Base-by-base conservation (phyloP, 1,140 invertebrate species). In the Neotoxoptera formosana region DNA sequence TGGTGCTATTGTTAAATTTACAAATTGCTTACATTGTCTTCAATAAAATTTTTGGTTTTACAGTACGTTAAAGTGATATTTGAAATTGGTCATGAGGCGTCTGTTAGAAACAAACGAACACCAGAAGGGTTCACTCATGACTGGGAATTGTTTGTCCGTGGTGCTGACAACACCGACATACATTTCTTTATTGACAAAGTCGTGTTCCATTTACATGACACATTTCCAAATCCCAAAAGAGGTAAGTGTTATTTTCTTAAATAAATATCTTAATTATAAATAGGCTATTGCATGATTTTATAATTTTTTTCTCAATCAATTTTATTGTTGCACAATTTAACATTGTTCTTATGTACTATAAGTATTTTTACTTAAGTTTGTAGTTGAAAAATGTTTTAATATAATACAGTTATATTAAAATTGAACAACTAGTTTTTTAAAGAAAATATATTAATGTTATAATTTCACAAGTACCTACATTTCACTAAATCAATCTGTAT, bases 101-200 rank as follows among this genome's bases (percentile, higher is more conserved):
- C 96, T 89, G 95, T 98, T 94, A 96, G 97, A 94, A 96, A 96
- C 34, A 97, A 97, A 95, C 96, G 96, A 94, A 98, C 98, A 20
- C 96, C 96, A 34, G 97, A 98, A 95, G 98, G 98, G 30, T 99
- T 98, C 94, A 99, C 99, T 94, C 99, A 99, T 96, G 98, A 99
- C 95, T 99, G 99, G 99, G 98, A 98, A 95, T 97, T 99, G n/a
- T 99, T 98, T 96, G 98, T 99, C 9, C 96, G 97, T 94, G 98
- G 98, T 93, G 96, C 96, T 94, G 98, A 99, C 94, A 97, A 97
- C 94, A 96, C 97, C 94, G 97, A 98, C 94, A 98, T 99, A 94
- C 97, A 98, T 94, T 96, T 98, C 95, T 99, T 98, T 96, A 97
- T 99, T 81, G 98, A 99, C 90, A 99, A 98, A 96, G 98, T 99